These are phyloP conservation scores for Poecile atricapillus DNA, from an alignment of 2,113 vertebrate species.

Conservation along the genomic window DNA sequence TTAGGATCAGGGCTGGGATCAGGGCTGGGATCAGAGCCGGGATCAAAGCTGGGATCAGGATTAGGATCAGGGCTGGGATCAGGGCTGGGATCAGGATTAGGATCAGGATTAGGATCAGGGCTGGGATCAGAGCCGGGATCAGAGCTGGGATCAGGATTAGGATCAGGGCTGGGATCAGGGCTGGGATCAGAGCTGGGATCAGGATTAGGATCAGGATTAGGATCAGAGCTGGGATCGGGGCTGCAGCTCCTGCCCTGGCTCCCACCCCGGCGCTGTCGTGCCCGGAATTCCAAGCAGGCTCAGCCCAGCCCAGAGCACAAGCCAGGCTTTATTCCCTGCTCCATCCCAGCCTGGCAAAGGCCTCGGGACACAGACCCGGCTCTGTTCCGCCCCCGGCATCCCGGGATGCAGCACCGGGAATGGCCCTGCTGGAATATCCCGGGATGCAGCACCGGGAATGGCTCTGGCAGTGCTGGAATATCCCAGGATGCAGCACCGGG, in stretches of 20 bases:
- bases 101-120: neutral
- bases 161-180: neutral
- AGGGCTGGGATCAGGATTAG: neutral
- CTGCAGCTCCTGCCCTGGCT: neutral
- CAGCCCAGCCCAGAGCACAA: slow-evolving; percentile 1
- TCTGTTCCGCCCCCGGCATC: neutral
- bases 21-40: too few species aligned
- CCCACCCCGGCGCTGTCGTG: neutral
- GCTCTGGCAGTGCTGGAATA: too few species aligned
- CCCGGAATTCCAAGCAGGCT: slow-evolving; percentile 9
- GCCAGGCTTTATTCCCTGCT: slow-evolving; percentile 14
- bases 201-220: neutral
- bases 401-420: neutral
- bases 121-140: neutral
- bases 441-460: too few species aligned
- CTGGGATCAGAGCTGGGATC: too few species aligned
- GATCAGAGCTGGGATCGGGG: neutral
- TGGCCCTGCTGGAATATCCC: too few species aligned
- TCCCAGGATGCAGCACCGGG: too few species aligned
- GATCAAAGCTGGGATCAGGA: too few species aligned
- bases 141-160: neutral
- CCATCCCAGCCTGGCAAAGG: neutral
- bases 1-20: too few species aligned
- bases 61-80: neutral
- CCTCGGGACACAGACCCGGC: neutral